Conservation (phyloP, 2,113 vertebrate genomes). For the Zosterops lateralis region DNA sequence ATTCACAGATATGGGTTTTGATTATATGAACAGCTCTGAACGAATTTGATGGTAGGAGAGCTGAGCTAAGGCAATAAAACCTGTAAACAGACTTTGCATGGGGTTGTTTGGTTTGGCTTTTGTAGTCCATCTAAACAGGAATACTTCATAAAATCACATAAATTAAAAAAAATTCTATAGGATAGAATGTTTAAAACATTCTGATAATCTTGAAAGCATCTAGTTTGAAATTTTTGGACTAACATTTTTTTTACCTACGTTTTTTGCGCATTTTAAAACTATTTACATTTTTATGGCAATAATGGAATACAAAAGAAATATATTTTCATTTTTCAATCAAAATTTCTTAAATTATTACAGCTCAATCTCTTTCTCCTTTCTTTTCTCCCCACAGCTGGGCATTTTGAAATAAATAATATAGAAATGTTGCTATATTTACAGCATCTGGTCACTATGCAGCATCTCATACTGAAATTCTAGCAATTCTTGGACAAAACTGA, state of each 20-base stretch:
- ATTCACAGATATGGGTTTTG: background rate
- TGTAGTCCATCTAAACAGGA: background rate
- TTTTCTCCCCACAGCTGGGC: background rate
- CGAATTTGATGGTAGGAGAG: background rate
- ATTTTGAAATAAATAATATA: background rate
- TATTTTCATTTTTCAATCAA: background rate
- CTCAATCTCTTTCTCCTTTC: background rate
- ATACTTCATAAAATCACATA: background rate
- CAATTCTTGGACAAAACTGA: background rate
- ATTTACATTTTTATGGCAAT: background rate
- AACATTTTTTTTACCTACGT: background rate
- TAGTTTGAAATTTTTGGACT: background rate
- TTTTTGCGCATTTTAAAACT: background rate
- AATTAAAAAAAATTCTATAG: background rate
- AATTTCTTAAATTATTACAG: background rate
- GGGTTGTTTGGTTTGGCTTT: background rate
- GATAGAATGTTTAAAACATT: background rate
- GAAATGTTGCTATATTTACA: background rate
- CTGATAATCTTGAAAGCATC: background rate
- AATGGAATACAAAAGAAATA: background rate
- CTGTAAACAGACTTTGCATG: background rate
- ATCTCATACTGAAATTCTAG: background rate
- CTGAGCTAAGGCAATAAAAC: slow-evolving; percentile 4
- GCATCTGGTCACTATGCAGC: background rate
- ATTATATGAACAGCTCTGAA: background rate